These are phyloP conservation scores for Venustoraphidia nigricollis DNA, from an alignment of 2,888 invertebrate species.

Conservation along the genomic window DNA sequence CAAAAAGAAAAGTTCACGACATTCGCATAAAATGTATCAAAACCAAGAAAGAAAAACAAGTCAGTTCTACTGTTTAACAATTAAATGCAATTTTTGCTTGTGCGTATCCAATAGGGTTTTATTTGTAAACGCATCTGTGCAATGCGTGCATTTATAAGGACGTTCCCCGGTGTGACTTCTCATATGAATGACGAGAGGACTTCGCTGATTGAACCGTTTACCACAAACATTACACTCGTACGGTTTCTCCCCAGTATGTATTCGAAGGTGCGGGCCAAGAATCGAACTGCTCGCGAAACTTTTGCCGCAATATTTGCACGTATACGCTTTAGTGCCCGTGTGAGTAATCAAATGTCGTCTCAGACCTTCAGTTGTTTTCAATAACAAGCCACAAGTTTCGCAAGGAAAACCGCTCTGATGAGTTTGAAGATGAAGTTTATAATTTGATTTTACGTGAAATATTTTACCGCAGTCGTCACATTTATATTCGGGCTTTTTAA, in stretches of 20 bases:
- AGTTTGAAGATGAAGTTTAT: not conserved
- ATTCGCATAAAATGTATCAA: too few species aligned
- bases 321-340: conserved; percentile 23
- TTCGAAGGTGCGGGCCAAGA: not conserved
- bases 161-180: conserved; percentile 9
- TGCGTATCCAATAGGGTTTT: too few species aligned
- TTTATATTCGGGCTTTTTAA: not conserved
- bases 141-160: conserved; percentile 7
- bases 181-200: conserved; percentile 15
- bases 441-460: conserved; percentile 4
- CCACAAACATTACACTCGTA: conserved; percentile 22
- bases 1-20: too few species aligned
- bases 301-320: conserved; percentile 19
- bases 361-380: conserved; percentile 27
- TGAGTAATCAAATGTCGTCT: conserved; percentile 28
- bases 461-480: conserved; percentile 1
- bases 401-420: conserved; percentile 16
- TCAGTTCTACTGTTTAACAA: too few species aligned
- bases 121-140: not conserved
- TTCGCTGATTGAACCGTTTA: conserved; percentile 15
- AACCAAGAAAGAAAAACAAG: too few species aligned
- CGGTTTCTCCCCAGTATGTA: conserved; percentile 14
- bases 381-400: conserved; percentile 31
- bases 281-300: not conserved
- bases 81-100: too few species aligned